Evolutionary conservation across 2,888 invertebrate species (phyloP).

Genomic region (Pediacus dermestoides): DNA sequence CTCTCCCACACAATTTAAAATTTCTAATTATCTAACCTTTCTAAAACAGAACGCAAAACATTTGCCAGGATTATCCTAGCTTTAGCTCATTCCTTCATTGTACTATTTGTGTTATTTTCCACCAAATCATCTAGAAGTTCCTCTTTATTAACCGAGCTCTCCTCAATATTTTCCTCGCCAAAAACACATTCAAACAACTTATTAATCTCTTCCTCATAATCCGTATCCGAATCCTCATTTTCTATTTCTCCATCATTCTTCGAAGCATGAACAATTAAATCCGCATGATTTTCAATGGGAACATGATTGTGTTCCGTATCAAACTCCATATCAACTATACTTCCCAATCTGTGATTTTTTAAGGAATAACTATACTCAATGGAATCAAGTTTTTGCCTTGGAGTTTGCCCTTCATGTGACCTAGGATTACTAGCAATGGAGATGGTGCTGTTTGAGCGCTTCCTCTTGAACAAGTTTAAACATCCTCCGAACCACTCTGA

Average conservation of each 20-base stretch:
- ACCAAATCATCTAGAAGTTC: too few relatives aligned
- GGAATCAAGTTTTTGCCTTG: slow-evolving; percentile 34
- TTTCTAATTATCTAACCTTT: too few relatives aligned
- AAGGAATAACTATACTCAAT: slow-evolving; percentile 18
- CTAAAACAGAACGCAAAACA: too few relatives aligned
- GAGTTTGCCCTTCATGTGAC: slow-evolving; percentile 37
- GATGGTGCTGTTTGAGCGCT: slow-evolving; percentile 19
- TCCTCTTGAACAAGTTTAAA: slow-evolving; percentile 54
- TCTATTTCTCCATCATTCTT: slow-evolving; percentile 4
- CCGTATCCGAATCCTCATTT: slow-evolving; percentile 9
- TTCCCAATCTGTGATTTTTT: slow-evolving; percentile 11
- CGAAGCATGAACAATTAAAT: slow-evolving; percentile 15
- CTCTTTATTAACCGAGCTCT: slow-evolving; percentile 3
- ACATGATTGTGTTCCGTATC: slow-evolving; percentile 13
- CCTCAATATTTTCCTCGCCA: slow-evolving; percentile 28
- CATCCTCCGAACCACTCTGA: slow-evolving; percentile 72
- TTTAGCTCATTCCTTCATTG: too few relatives aligned
- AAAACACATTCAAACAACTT: slow-evolving; percentile 37
- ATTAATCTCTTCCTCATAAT: slow-evolving; percentile 32
- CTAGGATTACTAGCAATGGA: slow-evolving; percentile 42
- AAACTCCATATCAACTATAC: slow-evolving; percentile 11
- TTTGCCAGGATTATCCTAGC: too few relatives aligned
- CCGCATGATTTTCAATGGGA: slow-evolving; percentile 6
- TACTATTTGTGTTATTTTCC: too few relatives aligned
- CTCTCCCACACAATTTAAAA: too few relatives aligned